Percentiles rank a stretch among this genome's conserved stretches.
phyloP scores from a whole-genome alignment of 1,140 invertebrate species.

The Scaptodrosophila lebanonensis region DNA sequence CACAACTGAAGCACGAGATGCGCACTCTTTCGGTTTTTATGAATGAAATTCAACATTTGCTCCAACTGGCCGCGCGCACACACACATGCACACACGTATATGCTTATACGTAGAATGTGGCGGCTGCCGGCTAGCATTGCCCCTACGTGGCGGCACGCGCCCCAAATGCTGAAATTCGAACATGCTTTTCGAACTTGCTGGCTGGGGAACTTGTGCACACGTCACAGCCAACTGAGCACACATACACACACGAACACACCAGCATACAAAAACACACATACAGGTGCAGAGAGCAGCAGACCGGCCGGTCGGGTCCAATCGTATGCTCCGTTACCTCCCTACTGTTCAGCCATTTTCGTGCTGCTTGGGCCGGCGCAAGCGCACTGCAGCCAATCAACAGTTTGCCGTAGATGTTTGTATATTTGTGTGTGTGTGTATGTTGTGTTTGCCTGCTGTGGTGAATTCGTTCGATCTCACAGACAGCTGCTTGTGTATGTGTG shows the following conservation, averaged over 20 bases:
- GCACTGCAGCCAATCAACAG: constrained; percentile 76
- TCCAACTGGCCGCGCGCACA: constrained; percentile 4
- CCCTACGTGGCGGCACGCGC: constrained; percentile 62
- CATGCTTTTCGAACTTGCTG: constrained; percentile 19
- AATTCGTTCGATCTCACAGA: constrained; percentile 16
- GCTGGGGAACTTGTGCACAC: constrained; percentile 53
- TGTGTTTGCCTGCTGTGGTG: constrained; percentile 13
- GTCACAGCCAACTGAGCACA: constrained; percentile 43
- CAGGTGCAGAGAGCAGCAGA: constrained; percentile 7
- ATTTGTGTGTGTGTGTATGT: constrained; percentile 13
- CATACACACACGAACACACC: constrained; percentile 6
- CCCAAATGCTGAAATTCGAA: constrained; percentile 50
- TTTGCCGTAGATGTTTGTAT: constrained; percentile 42
- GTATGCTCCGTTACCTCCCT: constrained; percentile 62
- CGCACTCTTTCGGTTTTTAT: constrained; percentile 77
- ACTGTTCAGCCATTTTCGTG: constrained; percentile 74
- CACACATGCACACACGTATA: constrained; percentile 4
- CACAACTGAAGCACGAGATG: constrained; percentile 77
- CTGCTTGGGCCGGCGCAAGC: constrained; percentile 60
- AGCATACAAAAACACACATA: constrained; percentile 3
- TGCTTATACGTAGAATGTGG: not conserved
- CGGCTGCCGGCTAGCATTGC: constrained; percentile 18
- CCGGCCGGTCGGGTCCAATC: constrained; percentile 60
- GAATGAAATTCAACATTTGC: constrained; percentile 75
- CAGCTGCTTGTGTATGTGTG: no score